Evolutionary conservation across 2,113 vertebrate species (phyloP).

Genomic region (Enhydra lutris): DNA sequence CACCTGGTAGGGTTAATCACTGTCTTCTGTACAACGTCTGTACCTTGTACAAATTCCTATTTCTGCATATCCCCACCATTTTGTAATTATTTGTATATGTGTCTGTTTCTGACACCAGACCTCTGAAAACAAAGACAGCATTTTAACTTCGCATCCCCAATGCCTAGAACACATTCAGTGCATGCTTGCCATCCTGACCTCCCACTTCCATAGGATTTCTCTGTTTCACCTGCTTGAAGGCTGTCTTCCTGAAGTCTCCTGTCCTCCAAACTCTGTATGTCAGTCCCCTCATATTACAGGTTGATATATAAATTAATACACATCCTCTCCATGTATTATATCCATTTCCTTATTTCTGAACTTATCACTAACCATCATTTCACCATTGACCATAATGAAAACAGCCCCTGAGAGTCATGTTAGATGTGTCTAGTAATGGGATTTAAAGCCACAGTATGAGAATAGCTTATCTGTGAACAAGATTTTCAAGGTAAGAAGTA

Average conservation of each 20-base stretch:
- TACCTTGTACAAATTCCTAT: background rate
- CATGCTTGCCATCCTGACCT: background rate
- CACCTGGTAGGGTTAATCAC: background rate
- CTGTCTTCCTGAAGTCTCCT: background rate
- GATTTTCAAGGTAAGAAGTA: slow-evolving; percentile 30
- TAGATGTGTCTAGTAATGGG: background rate
- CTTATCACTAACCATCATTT: background rate
- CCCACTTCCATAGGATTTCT: background rate
- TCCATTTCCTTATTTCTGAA: slow-evolving; percentile 19
- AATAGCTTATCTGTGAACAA: background rate
- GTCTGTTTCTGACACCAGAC: background rate
- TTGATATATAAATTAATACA: background rate
- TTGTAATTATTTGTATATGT: background rate
- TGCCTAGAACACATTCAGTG: background rate
- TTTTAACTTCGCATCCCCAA: background rate
- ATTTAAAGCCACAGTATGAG: background rate
- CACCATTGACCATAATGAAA: background rate
- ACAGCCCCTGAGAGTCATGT: background rate
- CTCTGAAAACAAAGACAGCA: background rate
- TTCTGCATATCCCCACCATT: background rate
- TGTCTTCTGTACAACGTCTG: background rate
- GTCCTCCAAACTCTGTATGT: background rate
- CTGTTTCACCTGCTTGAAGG: background rate
- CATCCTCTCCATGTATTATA: background rate
- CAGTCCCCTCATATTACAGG: background rate